Base-by-base conservation (phyloP, 2,113 vertebrate genomes). In the Bos indicus region DNA sequence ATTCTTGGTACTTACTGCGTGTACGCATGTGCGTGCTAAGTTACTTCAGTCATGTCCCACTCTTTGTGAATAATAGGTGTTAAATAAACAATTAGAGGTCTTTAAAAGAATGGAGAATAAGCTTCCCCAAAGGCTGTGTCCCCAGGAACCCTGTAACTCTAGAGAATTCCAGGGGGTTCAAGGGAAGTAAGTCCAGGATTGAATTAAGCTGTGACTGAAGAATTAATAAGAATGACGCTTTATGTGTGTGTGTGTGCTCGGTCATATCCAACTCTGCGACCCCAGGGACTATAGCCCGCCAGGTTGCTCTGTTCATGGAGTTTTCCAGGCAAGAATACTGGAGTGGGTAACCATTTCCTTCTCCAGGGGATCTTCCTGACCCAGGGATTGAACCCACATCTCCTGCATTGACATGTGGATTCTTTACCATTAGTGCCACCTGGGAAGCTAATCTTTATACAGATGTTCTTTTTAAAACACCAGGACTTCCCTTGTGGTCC, bases 21-120 rank as follows among this genome's bases (percentile, higher is more conserved):
- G 17, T 40, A 5, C 6, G 19, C 10, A 0, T 12, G n/a, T 3
- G 5, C 17, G 3, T 12, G n/a, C 67, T 12, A 71, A 71, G 67
- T 71, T 10, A 23, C 67, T 71, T 71, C n/a, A 71, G 67, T 40
- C n/a, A 6, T 21, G 19, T 40, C n/a, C 9, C 19, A 40, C n/a
- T 71, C n/a, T 71, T 71, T 40, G 19, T 23, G 67, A 71, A 33
- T 43, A 48, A n/a, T 23, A 46, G n/a, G 71, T 21, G 26, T n/a
- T 71, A 62, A 90, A 74, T 46, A 48, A 56, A 56, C 48, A 46
- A 7, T 9, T 17, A 64, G 48, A 62, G 54, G 54, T 12, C 33
- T 16, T 57, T 43, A 59, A 51, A 57, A 28, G 25, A 84, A 28
- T 4, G 64, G 33, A 48, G 56, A 86, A 64, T 33, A 7, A 60